A percentile compares a stretch with the other conserved stretches of the same genome.
Conservation (phyloP, 2,113 vertebrate genomes). For the Cyphomyrus discorhynchus region DNA sequence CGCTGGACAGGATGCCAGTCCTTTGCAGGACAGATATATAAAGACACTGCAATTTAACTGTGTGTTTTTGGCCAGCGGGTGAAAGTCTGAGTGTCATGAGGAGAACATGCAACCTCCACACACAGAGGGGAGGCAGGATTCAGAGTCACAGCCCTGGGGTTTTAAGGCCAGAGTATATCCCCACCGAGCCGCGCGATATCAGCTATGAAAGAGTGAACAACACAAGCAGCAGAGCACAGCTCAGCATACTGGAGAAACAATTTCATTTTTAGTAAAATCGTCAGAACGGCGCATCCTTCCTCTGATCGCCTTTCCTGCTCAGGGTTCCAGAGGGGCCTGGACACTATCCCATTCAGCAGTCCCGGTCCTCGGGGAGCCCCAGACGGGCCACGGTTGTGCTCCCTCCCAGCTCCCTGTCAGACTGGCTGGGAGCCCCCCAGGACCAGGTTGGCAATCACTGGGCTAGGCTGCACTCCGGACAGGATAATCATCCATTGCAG, state of each 20-base stretch:
- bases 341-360: not conserved
- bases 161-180: no score
- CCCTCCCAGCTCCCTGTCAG: not conserved
- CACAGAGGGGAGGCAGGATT: not conserved
- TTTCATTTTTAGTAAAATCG: not conserved
- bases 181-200: not conserved
- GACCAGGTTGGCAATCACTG: not conserved
- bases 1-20: not conserved
- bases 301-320: not conserved
- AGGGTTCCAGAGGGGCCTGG: not conserved
- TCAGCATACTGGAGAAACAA: not conserved
- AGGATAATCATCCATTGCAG: not conserved
- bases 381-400: not conserved
- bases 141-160: not conserved
- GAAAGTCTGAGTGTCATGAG: not conserved
- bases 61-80: not conserved
- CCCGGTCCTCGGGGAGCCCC: not conserved
- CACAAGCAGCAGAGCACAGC: not conserved
- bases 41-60: not conserved
- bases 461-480: not conserved
- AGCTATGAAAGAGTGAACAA: not conserved
- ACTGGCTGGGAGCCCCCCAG: not conserved
- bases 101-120: not conserved
- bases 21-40: not conserved
- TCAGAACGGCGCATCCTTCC: not conserved